phyloP scores from a whole-genome alignment of 2,113 vertebrate species.

The Australoheros scitulus region DNA sequence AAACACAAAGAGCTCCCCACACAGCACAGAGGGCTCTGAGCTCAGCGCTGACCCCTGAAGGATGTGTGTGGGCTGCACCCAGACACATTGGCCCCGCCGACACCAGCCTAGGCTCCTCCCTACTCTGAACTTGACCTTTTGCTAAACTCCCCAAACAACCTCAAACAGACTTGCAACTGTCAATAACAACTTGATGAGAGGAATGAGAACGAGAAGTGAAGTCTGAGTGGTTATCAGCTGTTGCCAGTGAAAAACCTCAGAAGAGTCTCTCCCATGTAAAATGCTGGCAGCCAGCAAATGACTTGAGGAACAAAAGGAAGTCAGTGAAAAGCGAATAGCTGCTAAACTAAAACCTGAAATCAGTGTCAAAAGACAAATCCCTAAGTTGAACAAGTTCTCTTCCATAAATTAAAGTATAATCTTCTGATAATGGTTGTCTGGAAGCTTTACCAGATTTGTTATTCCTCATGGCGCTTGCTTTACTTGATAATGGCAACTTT shows the following conservation, averaged over 20 bases:
- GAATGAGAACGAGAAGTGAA: conserved; percentile 6
- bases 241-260: conserved; percentile 44
- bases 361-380: conserved; percentile 17
- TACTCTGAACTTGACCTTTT: conserved; percentile 59
- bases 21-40: conserved; percentile 48
- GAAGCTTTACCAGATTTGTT: conserved; percentile 29
- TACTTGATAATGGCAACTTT: conserved; percentile 7
- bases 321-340: conserved; percentile 14
- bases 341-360: conserved; percentile 13
- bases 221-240: conserved; percentile 32
- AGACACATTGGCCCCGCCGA: conserved; percentile 65
- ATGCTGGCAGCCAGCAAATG: conserved; percentile 17
- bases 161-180: conserved; percentile 46
- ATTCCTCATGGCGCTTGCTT: neutral
- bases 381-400: conserved; percentile 9
- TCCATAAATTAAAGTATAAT: conserved; percentile 31
- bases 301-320: conserved; percentile 10
- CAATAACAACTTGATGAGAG: conserved; percentile 26
- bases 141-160: conserved; percentile 60
- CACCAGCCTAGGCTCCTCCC: conserved; percentile 49
- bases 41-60: conserved; percentile 75
- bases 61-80: conserved; percentile 77
- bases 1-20: conserved; percentile 73
- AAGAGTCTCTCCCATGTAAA: conserved; percentile 51
- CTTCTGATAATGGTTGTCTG: conserved; percentile 19